Conservation (phyloP, 2,888 invertebrate species). For the Hirtodrosophila alboralis region DNA sequence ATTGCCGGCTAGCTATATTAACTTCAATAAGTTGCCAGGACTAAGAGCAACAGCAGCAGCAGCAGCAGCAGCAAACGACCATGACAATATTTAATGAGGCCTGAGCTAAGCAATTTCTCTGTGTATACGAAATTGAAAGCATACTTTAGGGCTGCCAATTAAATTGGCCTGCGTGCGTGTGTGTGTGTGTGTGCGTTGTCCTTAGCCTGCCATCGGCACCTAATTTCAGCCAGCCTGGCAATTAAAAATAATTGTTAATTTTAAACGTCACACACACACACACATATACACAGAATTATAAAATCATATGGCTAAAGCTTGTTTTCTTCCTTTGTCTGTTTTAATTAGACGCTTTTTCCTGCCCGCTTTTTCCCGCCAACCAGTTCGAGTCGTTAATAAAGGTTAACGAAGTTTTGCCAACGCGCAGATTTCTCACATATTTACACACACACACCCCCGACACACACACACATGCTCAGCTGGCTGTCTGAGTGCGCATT, state of each 20-base stretch:
- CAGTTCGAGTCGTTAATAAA: slow-evolving; percentile 66
- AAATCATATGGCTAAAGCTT: slow-evolving; percentile 42
- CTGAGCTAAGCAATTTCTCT: slow-evolving; percentile 25
- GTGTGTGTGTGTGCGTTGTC: slow-evolving; percentile 19
- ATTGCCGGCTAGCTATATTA: slow-evolving; percentile 25
- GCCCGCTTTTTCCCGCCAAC: too few relatives aligned
- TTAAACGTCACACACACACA: slow-evolving; percentile 39
- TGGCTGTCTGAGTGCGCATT: slow-evolving; percentile 64
- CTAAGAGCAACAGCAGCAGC: not conserved
- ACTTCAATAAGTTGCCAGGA: slow-evolving; percentile 5
- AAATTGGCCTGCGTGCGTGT: too few relatives aligned
- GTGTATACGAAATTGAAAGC: slow-evolving; percentile 41
- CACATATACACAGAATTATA: slow-evolving; percentile 46
- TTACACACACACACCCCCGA: slow-evolving; percentile 28
- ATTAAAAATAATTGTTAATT: slow-evolving; percentile 74
- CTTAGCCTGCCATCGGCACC: slow-evolving; percentile 41
- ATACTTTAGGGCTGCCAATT: slow-evolving; percentile 49
- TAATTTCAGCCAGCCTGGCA: slow-evolving; percentile 50
- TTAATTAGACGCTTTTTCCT: slow-evolving; percentile 63
- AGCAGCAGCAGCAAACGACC: slow-evolving; percentile 10
- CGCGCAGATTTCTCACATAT: slow-evolving; percentile 73
- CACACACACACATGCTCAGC: slow-evolving; percentile 24
- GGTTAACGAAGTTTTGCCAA: slow-evolving; percentile 72
- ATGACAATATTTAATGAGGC: slow-evolving; percentile 40
- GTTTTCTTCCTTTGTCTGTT: slow-evolving; percentile 48